phyloP scores from a whole-genome alignment of 2,797 vertebrate species.

The Thalassophryne amazonica region DNA sequence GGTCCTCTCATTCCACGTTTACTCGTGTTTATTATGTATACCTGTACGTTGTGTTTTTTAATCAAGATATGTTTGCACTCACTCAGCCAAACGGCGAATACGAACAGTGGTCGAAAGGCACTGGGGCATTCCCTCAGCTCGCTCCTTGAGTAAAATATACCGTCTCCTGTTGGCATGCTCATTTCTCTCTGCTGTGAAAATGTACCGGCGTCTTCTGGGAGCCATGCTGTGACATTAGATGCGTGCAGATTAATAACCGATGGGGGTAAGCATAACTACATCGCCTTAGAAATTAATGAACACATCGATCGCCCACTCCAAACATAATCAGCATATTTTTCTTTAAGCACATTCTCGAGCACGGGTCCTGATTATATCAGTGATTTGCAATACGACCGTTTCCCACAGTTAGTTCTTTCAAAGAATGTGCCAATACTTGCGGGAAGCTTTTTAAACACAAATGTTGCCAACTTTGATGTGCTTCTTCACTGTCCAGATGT shows the following conservation, averaged over 20 bases:
- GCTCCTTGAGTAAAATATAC: slow-evolving; percentile 25
- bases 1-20: not conserved
- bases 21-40: not conserved
- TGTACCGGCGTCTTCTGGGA: slow-evolving; percentile 3
- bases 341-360: slow-evolving; percentile 27
- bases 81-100: not conserved
- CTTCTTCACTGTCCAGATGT: slow-evolving; percentile 60
- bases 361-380: slow-evolving; percentile 19
- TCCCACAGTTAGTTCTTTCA: slow-evolving; percentile 9
- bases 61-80: not conserved
- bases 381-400: slow-evolving; percentile 6
- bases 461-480: slow-evolving; percentile 65
- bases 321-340: slow-evolving; percentile 55
- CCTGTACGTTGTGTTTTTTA: not conserved
- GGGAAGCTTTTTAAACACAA: slow-evolving; percentile 32
- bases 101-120: not conserved
- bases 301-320: slow-evolving; percentile 54
- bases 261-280: slow-evolving; percentile 56
- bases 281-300: slow-evolving; percentile 56
- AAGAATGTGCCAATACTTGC: slow-evolving; percentile 23
- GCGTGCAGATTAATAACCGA: slow-evolving; percentile 55
- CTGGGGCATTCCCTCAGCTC: slow-evolving; percentile 8
- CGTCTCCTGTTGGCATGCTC: slow-evolving; percentile 8
- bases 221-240: slow-evolving; percentile 26
- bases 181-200: slow-evolving; percentile 28